phyloP scores from a whole-genome alignment of 30 jellyfish, hydroid and myxozoan species.

The Phacellophora camtschatica region DNA sequence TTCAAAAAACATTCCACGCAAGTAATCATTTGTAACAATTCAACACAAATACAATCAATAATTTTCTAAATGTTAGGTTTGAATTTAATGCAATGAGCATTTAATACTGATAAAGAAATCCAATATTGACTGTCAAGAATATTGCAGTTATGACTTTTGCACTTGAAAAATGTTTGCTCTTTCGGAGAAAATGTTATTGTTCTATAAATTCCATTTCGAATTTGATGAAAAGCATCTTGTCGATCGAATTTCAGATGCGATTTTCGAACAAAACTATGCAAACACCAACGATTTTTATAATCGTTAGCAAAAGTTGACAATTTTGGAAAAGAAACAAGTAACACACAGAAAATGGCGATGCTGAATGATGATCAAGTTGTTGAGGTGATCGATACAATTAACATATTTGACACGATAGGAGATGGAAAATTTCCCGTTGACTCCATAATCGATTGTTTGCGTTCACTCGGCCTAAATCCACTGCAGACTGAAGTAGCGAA shows the following conservation, averaged over 20 bases:
- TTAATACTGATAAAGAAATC: no score
- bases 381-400: constrained; percentile 53
- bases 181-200: no score
- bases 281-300: neutral
- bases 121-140: no score
- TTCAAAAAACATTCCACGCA: no score
- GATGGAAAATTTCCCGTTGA: constrained; percentile 60
- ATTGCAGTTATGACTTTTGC: no score
- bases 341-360: constrained; percentile 14
- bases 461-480: constrained; percentile 67
- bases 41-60: no score
- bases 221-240: no score
- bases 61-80: no score
- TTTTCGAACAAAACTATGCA: neutral
- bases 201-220: no score
- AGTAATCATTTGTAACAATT: no score
- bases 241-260: neutral
- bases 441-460: constrained; percentile 19
- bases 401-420: constrained; percentile 53
- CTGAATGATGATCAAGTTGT: constrained; percentile 43
- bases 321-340: neutral
- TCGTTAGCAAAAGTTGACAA: neutral
- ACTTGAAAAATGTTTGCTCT: no score
- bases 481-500: constrained; percentile 22
- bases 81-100: no score